Evolutionary conservation across 37 sponge, comb jelly and placozoan genomes (phyloP).

Genomic region (Chondrilla cf. caribensis): DNA sequence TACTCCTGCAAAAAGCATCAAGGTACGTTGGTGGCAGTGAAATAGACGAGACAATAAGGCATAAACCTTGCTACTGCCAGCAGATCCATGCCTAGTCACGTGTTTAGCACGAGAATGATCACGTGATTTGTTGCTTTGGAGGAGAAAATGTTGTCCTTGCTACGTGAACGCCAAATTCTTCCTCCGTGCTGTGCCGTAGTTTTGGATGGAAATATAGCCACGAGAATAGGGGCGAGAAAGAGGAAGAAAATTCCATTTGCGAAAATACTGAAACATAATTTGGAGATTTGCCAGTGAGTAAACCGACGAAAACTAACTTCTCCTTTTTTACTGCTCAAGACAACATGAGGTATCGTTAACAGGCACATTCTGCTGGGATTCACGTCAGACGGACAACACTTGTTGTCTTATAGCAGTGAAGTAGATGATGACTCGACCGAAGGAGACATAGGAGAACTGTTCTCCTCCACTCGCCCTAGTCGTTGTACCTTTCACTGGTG

Average conservation of each 20-base stretch:
- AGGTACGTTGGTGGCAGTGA: no score
- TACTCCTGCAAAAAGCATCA: background rate
- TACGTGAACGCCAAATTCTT: background rate
- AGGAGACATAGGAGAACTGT: background rate
- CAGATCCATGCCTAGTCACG: background rate
- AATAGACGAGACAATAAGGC: no score
- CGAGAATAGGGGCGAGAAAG: background rate
- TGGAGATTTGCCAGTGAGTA: background rate
- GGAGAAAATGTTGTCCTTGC: background rate
- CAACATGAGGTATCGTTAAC: no score
- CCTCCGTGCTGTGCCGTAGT: background rate
- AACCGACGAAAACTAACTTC: background rate
- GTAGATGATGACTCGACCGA: background rate
- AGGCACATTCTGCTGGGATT: background rate
- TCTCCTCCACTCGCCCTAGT: no score
- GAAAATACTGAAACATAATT: background rate
- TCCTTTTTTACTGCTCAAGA: background rate
- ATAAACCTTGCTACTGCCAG: background rate
- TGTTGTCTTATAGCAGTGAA: background rate
- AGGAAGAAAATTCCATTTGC: background rate
- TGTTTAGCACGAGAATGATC: no score
- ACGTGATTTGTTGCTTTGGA: background rate
- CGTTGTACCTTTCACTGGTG: constrained; percentile 1
- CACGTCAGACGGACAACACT: background rate
- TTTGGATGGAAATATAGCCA: no score